A percentile compares a stretch with the other conserved stretches of the same genome.
phyloP scores from a whole-genome alignment of 2,113 vertebrate species.

The Daphoenositta chrysoptera region DNA sequence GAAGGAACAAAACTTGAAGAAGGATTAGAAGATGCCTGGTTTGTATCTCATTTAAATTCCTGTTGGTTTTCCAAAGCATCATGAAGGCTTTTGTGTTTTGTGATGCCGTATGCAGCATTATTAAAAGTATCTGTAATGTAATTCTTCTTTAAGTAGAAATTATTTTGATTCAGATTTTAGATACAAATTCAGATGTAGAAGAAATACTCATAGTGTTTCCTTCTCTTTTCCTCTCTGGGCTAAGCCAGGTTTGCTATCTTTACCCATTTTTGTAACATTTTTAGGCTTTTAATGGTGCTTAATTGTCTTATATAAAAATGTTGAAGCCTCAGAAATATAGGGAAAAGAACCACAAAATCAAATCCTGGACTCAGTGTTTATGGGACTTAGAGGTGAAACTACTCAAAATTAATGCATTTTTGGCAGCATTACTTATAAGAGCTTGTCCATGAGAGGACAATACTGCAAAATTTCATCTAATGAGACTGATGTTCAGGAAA shows the following conservation, averaged over 20 bases:
- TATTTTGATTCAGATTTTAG: background rate
- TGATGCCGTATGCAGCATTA: background rate
- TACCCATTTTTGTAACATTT: background rate
- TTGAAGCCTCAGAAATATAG: background rate
- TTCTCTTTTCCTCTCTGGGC: background rate
- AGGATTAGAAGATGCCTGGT: constrained; percentile 31
- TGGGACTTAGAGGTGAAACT: background rate
- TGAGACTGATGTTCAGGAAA: background rate
- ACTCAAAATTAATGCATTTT: background rate
- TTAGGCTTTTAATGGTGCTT: background rate
- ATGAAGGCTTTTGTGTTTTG: background rate
- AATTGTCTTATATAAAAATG: background rate
- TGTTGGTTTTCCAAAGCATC: background rate
- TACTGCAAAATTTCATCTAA: background rate
- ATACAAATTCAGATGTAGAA: background rate
- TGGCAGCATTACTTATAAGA: background rate
- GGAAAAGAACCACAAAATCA: background rate
- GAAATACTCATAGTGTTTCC: background rate
- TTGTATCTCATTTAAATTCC: constrained; percentile 33
- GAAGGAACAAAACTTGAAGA: constrained; percentile 3
- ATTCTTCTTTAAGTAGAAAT: background rate
- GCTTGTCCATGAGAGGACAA: background rate
- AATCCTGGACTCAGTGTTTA: background rate
- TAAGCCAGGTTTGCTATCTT: background rate
- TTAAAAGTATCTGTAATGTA: background rate